Base-by-base conservation (phyloP, 2,888 invertebrate species). In the Sialis lutaria region DNA sequence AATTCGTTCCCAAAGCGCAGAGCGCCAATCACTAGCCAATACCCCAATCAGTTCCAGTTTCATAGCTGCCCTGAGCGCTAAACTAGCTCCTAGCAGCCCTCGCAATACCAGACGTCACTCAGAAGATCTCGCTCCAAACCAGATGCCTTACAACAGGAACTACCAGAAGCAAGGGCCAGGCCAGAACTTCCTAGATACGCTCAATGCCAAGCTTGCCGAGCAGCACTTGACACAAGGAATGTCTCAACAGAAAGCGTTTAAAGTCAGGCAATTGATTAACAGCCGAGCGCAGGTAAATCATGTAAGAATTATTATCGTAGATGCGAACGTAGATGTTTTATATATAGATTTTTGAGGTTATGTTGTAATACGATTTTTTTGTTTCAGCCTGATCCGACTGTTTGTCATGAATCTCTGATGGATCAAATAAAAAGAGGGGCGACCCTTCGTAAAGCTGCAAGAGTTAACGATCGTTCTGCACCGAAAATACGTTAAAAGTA, bases 371-470 rank as follows among this genome's bases (percentile, higher is more conserved):
- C 34, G 22, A 2, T 30, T 51, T 55, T 49, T 42, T 13, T 48
- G 67, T n/a, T 67, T 46, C 65, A 82, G 75, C 80, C 84, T 49
- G 86, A 87, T 64, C 84, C 85, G 1, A 75, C 82, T 49, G 68
- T 78, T 33, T 82, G 84, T 56, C 83, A 86, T 65, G 89, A 88
- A 54, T 90, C 90, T 0, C 69, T 91, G n/a, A 88, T 91, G 89
- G 91, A 91, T 69, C 91, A 91, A 62, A 91, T 91, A 51, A 83
- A 88, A 58, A 75, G 84, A 51, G 91, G 91, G 48, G 89, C 89
- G 12, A 80, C 82, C 37, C 64, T 91, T 48, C 80, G 81, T 49
- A 79, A 86, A 57, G 85, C 89, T 53, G 77, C 78, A 53, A 72
- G 76, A 9, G 77, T 80, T 57, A 83, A 84, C 67, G 90, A 90